phyloP scores from a whole-genome alignment of 2,113 vertebrate genomes.

The Ramphastos sulfuratus region DNA sequence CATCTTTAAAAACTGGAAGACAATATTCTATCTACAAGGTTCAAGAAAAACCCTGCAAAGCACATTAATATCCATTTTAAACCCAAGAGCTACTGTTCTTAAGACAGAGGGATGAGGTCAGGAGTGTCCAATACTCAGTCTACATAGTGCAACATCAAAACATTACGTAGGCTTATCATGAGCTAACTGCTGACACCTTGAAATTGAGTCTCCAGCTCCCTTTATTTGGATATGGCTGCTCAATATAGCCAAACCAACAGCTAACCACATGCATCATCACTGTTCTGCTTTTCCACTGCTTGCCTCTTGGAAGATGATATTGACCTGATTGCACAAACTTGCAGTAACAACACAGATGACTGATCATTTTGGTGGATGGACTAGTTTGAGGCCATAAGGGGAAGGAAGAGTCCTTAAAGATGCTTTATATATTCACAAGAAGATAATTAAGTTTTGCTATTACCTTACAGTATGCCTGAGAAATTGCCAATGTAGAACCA shows the following conservation, averaged over 20 bases:
- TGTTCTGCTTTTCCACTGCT: neutral
- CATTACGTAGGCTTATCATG: neutral
- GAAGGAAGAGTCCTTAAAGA: neutral
- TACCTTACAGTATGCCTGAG: too few species aligned
- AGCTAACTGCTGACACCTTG: neutral
- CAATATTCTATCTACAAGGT: neutral
- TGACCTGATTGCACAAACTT: neutral
- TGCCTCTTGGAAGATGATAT: neutral
- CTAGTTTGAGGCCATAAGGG: neutral
- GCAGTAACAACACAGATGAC: neutral
- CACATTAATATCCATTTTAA: neutral
- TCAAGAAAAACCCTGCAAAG: neutral
- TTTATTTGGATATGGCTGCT: neutral
- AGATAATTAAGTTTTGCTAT: too few species aligned
- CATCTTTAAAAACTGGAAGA: neutral
- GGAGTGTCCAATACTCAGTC: neutral
- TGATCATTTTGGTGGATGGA: neutral
- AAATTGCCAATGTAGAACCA: too few species aligned
- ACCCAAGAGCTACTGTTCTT: neutral
- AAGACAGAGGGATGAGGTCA: neutral
- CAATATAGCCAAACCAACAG: neutral
- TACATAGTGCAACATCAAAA: neutral
- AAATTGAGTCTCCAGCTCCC: neutral
- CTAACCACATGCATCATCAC: neutral
- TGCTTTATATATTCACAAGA: too few species aligned